Conservation (phyloP, 2,888 invertebrate genomes). For the Lordiphosa andalusiaca region DNA sequence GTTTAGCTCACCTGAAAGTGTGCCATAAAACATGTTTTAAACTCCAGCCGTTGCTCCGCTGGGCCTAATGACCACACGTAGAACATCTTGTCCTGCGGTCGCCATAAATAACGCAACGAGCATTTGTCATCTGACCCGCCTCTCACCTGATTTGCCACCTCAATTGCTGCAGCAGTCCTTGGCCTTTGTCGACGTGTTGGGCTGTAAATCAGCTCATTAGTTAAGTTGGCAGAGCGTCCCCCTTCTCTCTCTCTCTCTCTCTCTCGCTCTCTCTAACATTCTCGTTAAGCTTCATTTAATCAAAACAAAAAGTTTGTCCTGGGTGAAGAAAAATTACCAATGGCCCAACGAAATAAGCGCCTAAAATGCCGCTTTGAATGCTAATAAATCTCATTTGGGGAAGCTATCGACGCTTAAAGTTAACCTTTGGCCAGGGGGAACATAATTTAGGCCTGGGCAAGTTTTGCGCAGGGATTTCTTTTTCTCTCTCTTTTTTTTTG, state of each 20-base stretch:
- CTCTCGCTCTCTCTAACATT: conserved; percentile 19
- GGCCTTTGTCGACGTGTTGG: conserved; percentile 53
- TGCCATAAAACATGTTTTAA: conserved; percentile 36
- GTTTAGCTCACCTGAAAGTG: conserved; percentile 4
- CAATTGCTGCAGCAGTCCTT: conserved; percentile 42
- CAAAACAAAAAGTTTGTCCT: conserved; percentile 71
- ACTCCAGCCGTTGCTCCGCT: conserved; percentile 10
- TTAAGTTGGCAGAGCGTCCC: conserved; percentile 52
- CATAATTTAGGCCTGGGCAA: conserved; percentile 54
- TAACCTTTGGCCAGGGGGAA: conserved; percentile 56
- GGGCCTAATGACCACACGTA: conserved; percentile 69
- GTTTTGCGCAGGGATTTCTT: conserved; percentile 31
- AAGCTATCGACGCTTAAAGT: conserved; percentile 47
- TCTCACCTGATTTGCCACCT: conserved; percentile 16
- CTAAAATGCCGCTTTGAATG: conserved; percentile 75
- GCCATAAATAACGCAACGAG: conserved; percentile 73
- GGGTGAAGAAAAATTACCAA: conserved; percentile 69
- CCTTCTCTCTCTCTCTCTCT: conserved; percentile 16
- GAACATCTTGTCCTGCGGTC: conserved; percentile 74
- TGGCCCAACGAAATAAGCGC: conserved; percentile 49
- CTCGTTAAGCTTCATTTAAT: conserved; percentile 77
- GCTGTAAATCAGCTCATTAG: conserved; percentile 78
- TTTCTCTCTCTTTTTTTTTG: conserved; percentile 17
- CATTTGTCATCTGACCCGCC: conserved; percentile 71
- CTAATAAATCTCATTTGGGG: conserved; percentile 74